A percentile compares a stretch with the other conserved stretches of the same genome.
phyloP scores from a whole-genome alignment of 2,888 invertebrate genomes.

The Dicyrtomina minuta region DNA sequence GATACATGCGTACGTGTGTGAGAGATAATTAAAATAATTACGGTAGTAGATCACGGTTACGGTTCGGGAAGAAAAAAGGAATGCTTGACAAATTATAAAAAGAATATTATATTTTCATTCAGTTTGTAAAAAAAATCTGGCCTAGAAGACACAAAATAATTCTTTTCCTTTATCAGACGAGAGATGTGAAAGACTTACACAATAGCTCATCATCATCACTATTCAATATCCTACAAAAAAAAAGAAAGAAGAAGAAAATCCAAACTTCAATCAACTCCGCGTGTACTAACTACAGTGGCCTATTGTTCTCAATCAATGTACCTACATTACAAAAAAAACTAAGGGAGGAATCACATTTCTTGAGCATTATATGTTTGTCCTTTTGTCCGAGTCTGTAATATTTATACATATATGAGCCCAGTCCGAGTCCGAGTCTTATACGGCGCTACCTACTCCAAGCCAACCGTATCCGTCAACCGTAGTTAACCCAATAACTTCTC shows the following conservation, averaged over 20 bases:
- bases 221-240: not conserved
- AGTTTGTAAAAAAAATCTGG: not conserved
- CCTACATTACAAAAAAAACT: not conserved
- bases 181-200: not conserved
- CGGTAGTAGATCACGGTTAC: too few relatives aligned
- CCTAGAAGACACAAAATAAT: not conserved
- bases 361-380: not conserved
- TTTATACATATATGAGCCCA: too few relatives aligned
- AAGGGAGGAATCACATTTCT: not conserved
- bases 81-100: too few relatives aligned
- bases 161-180: not conserved
- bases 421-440: not conserved
- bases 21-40: too few relatives aligned
- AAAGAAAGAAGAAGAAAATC: not conserved
- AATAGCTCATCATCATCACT: not conserved
- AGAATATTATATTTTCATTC: too few relatives aligned
- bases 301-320: not conserved
- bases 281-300: constrained; percentile 7
- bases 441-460: not conserved
- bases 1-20: too few relatives aligned
- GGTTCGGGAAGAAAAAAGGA: too few relatives aligned
- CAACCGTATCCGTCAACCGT: too few relatives aligned
- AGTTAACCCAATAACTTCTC: not conserved
- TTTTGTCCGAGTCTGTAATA: too few relatives aligned
- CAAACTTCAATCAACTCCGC: not conserved